phyloP scores from a whole-genome alignment of 2,888 invertebrate species.

The Eilema depressum region DNA sequence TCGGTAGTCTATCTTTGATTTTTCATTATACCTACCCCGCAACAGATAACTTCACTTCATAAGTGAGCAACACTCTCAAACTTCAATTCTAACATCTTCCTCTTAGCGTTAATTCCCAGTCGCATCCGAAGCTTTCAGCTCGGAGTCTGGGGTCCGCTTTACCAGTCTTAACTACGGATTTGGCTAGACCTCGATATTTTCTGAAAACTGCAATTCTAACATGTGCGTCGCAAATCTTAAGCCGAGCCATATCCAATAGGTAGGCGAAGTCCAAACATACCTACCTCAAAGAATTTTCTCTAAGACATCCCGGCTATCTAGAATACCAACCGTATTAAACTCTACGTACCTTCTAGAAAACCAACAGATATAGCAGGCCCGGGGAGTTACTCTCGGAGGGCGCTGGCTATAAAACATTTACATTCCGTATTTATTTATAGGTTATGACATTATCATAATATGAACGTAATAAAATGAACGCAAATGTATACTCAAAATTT shows the following conservation, averaged over 20 bases:
- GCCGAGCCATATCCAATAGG: background rate
- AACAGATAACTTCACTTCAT: too few relatives aligned
- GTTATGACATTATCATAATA: constrained; percentile 74
- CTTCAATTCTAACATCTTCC: background rate
- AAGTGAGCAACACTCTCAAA: background rate
- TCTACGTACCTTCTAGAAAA: constrained; percentile 4
- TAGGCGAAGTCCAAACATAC: background rate
- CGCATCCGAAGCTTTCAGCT: too few relatives aligned
- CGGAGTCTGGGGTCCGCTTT: too few relatives aligned
- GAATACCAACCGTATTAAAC: background rate
- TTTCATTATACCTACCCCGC: too few relatives aligned
- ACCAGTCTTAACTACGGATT: too few relatives aligned
- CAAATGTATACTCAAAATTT: constrained; percentile 66
- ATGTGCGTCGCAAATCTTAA: background rate
- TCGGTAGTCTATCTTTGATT: too few relatives aligned
- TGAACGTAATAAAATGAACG: constrained; percentile 68
- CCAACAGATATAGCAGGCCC: constrained; percentile 54
- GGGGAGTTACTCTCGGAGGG: constrained; percentile 49
- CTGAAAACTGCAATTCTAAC: background rate
- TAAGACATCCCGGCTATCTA: background rate
- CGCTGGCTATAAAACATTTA: constrained; percentile 67
- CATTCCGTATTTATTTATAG: constrained; percentile 68
- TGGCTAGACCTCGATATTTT: too few relatives aligned
- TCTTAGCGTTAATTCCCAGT: too few relatives aligned
- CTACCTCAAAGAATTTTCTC: background rate